phyloP scores from a whole-genome alignment of 1,140 invertebrate species.

The Agrilus planipennis region DNA sequence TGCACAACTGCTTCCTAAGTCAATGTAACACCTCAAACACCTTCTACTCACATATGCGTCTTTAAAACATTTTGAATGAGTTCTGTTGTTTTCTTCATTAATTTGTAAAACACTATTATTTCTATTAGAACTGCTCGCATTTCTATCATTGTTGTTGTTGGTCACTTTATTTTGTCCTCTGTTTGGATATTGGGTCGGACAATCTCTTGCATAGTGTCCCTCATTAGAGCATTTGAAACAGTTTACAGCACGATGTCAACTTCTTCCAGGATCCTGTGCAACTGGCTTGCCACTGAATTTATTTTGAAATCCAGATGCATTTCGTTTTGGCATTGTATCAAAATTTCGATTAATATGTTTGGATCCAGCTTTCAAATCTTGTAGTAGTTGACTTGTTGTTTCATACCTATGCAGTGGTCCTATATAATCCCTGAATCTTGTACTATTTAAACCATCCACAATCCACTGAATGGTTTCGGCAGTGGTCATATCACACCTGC shows the following conservation, averaged over 20 bases:
- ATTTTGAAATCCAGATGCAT: too few species aligned
- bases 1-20: conserved; percentile 1
- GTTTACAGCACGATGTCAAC: background rate
- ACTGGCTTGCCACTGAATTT: background rate
- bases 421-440: background rate
- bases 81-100: background rate
- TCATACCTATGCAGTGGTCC: background rate
- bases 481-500: background rate
- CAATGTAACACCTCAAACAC: background rate
- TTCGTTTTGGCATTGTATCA: too few species aligned
- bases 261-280: background rate
- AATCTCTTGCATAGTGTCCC: background rate
- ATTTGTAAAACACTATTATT: background rate
- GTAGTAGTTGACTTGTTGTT: background rate
- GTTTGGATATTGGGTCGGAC: background rate
- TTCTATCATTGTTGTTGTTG: background rate
- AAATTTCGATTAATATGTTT: too few species aligned
- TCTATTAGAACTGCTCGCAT: too few species aligned
- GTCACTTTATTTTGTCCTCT: background rate
- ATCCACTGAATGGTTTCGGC: background rate
- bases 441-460: conserved; percentile 1
- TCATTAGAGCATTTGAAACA: conserved; percentile 1
- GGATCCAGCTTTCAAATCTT: background rate
- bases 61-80: background rate
- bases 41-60: background rate